Conservation (phyloP, 2,797 vertebrate species). For the Paedocypris micromegethes region DNA sequence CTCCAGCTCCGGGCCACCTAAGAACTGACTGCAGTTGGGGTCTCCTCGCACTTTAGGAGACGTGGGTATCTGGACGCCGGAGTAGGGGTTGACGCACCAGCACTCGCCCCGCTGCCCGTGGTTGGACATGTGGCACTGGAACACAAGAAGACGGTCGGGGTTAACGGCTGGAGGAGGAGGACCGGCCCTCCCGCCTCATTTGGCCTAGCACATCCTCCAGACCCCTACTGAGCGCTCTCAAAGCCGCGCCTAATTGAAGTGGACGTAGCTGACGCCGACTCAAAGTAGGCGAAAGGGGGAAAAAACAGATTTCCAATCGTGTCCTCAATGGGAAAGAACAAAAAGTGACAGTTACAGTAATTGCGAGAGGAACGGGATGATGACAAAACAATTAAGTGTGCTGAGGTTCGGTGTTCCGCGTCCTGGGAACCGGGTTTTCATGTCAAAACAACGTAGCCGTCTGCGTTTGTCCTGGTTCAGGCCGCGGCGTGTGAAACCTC, state of each 20-base stretch:
- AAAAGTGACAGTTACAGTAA: constrained; percentile 79
- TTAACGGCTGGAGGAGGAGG: constrained; percentile 37
- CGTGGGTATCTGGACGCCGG: constrained; percentile 77
- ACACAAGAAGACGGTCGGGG: constrained; percentile 45
- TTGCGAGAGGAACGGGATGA: constrained; percentile 64
- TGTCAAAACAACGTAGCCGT: constrained; percentile 60
- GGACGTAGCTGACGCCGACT: constrained; percentile 65
- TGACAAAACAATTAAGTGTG: constrained; percentile 62
- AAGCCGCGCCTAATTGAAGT: constrained; percentile 74
- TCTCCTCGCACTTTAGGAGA: constrained; percentile 85
- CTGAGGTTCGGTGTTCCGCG: constrained; percentile 66
- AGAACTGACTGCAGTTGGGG: constrained; percentile 88
- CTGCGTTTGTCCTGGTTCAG: constrained; percentile 39
- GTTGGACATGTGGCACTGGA: constrained; percentile 94
- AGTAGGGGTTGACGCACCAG: constrained; percentile 91
- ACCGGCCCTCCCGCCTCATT: constrained; percentile 56
- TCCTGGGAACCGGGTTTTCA: constrained; percentile 64
- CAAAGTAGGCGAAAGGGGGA: constrained; percentile 22
- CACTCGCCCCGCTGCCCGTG: constrained; percentile 93
- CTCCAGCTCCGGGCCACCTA: constrained; percentile 60
- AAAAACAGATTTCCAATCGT: constrained; percentile 64
- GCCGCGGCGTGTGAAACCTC: constrained; percentile 9
- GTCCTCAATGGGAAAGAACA: constrained; percentile 75
- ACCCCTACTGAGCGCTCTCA: constrained; percentile 53
- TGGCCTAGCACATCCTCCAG: constrained; percentile 47